Evolutionary conservation across 2,797 vertebrate genomes (phyloP), one percentile per base, ranked within the genome.

Genomic region (Calcarius lapponicus): DNA sequence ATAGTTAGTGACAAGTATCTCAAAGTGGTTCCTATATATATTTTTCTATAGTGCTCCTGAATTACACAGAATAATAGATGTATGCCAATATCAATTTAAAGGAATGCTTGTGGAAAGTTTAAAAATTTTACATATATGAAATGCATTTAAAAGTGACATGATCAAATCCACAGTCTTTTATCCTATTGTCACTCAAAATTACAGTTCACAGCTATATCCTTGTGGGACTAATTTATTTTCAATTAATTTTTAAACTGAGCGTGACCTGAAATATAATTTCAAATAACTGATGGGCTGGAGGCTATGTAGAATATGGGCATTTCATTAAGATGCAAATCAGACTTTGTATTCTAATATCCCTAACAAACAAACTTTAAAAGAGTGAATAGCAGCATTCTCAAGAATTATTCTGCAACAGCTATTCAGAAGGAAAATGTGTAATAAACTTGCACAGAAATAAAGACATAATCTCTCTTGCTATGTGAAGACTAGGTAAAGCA

Each of bases 201-300:
- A 92, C 40, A 88, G 45, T 90, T 94, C 83, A 88, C 60, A 86
- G 62, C 64, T 89, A 73, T 93, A 80, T 67, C 57, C 80, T 76
- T 94, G 54, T 43, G 65, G 73, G 88, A 80, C 64, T 91, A 87
- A 75, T 95, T 95, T 88, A 28, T 95, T 90, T 88, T 89, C 64
- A 90, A 92, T 96, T 97, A 96, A 88, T 97, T 95, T 95, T 94
- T 92, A 90, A 97, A 92, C 71, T 67, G 70, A 71, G 42, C 9
- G 0, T 93, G 88, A 84, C 76, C 76, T 95, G 91, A 73, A 97
- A 90, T 78, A 8, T 75, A 5, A 78, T 92, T 83, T 84, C 57
- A 47, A 91, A 90, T 94, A 91, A 92, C 57, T 87, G 48, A 90
- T 82, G 22, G 32, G 9, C 13, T 64, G 31, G 18, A 29, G n/a